Evolutionary conservation across 2,797 vertebrate genomes (phyloP).

Genomic region (Dicrostonyx torquatus): DNA sequence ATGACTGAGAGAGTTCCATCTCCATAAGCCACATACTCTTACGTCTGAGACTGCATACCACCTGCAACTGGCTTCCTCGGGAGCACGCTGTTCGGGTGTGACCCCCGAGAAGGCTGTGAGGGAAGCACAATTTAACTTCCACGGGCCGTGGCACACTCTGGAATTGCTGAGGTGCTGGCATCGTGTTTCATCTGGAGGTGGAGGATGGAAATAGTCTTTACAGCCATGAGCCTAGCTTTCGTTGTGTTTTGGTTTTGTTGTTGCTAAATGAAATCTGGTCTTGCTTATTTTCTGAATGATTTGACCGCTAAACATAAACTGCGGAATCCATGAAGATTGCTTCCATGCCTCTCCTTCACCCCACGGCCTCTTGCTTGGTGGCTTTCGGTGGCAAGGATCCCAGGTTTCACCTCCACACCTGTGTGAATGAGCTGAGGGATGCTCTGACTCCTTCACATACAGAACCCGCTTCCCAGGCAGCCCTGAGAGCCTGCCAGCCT

Average conservation of each 20-base stretch:
- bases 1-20: neutral
- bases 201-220: conserved; percentile 3
- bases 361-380: neutral
- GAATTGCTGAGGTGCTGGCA: neutral
- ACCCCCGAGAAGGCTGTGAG: neutral
- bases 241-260: conserved; percentile 22
- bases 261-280: conserved; percentile 54
- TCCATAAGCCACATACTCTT: neutral
- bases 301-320: conserved; percentile 32
- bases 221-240: conserved; percentile 56
- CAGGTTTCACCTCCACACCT: neutral
- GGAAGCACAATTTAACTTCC: neutral
- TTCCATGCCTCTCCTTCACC: neutral
- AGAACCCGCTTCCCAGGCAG: neutral
- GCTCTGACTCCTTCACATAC: neutral
- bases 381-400: neutral
- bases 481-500: neutral
- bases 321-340: conserved; percentile 12
- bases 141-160: neutral
- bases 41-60: neutral
- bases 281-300: conserved; percentile 51
- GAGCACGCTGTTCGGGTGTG: neutral
- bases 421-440: neutral
- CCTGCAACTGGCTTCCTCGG: neutral
- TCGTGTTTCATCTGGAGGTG: conserved; percentile 46